Percentiles rank a stretch among this genome's conserved stretches.
Conservation (phyloP, 2,888 invertebrate genomes). For the Caenorhabditis sinica region DNA sequence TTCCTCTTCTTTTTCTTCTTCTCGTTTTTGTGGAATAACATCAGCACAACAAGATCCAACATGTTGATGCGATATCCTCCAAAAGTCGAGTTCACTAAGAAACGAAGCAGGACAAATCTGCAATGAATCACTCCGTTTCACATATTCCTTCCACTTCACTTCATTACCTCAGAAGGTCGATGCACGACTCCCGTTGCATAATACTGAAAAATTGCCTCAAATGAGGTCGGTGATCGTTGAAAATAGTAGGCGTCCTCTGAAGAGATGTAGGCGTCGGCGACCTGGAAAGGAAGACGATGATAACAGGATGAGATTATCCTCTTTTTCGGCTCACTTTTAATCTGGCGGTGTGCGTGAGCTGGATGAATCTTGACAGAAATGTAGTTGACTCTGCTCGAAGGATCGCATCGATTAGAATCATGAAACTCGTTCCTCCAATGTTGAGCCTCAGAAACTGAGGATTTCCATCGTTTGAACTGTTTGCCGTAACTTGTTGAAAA, state of each 20-base stretch:
- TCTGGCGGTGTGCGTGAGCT: conserved; percentile 80
- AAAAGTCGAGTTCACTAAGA: conserved; percentile 82
- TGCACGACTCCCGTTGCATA: conserved; percentile 83
- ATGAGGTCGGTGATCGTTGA: conserved; percentile 81
- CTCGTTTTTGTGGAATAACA: conserved; percentile 77
- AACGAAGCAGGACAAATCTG: conserved; percentile 81
- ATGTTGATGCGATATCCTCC: conserved; percentile 80
- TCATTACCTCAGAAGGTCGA: conserved; percentile 79
- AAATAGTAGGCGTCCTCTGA: conserved; percentile 82
- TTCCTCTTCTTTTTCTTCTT: conserved; percentile 81
- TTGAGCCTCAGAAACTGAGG: conserved; percentile 80
- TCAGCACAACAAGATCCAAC: conserved; percentile 83
- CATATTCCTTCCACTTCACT: conserved; percentile 24
- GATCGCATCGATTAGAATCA: conserved; percentile 80
- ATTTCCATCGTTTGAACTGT: conserved; percentile 70
- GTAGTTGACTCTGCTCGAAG: conserved; percentile 80
- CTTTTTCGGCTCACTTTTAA: conserved; percentile 72
- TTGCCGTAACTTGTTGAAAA: conserved; percentile 75
- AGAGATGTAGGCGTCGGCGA: conserved; percentile 81
- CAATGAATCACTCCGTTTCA: conserved; percentile 8
- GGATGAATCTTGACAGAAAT: conserved; percentile 82
- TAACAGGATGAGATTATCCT: conserved; percentile 36
- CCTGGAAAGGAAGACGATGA: conserved; percentile 66
- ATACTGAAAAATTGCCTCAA: conserved; percentile 82
- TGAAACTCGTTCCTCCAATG: conserved; percentile 81